Conservation (phyloP, 2,888 invertebrate species). For the Xestia ashworthii region DNA sequence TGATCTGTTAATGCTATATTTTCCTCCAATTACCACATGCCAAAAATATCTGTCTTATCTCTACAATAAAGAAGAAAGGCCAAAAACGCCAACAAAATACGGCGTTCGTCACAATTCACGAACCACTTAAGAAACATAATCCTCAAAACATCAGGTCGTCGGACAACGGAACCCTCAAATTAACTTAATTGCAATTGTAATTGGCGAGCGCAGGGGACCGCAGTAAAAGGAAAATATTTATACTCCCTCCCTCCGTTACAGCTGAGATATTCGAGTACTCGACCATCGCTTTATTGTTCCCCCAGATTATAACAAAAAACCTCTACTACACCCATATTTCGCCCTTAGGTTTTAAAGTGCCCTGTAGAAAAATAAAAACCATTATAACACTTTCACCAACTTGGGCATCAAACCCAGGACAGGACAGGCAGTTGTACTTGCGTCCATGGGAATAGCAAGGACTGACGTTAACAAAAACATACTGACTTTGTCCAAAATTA, state of each 20-base stretch:
- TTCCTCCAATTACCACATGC: not conserved
- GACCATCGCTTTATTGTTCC: conserved; percentile 22
- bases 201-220: conserved; percentile 80
- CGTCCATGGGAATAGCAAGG: not conserved
- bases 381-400: not conserved
- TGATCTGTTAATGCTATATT: not conserved
- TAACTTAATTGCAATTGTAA: conserved; percentile 87
- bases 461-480: not conserved
- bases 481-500: conserved; percentile 59
- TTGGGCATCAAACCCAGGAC: not conserved
- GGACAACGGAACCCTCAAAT: conserved; percentile 81
- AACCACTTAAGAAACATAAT: conserved; percentile 80
- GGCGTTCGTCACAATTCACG: conserved; percentile 73
- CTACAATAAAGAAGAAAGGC: conserved; percentile 2
- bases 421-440: not conserved
- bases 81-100: conserved; percentile 62
- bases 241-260: conserved; percentile 68
- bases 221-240: conserved; percentile 86
- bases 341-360: not conserved
- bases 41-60: conserved; percentile 13
- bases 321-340: no score
- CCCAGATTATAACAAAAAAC: conserved; percentile 63
- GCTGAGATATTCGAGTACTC: conserved; percentile 57
- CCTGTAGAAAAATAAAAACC: no score
- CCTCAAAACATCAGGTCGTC: conserved; percentile 75